A percentile compares a stretch with the other conserved stretches of the same genome.
Conservation (phyloP, 1,140 invertebrate species). For the Cherax destructor region DNA sequence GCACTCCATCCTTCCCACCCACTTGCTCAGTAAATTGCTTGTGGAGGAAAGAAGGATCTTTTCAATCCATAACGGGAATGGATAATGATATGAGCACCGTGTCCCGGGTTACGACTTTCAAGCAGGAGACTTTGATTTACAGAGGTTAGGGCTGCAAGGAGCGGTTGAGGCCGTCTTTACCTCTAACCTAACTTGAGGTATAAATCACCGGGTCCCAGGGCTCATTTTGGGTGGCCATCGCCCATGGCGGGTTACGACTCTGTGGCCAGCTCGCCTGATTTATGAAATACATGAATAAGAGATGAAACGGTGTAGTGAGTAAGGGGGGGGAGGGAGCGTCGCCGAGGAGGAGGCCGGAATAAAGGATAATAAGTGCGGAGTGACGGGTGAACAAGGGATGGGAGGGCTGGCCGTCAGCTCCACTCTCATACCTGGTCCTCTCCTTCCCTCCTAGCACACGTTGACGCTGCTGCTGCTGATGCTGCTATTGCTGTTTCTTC, state of each 20-base stretch:
- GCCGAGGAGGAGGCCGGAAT: constrained; percentile 59
- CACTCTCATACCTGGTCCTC: constrained; percentile 59
- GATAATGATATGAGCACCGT: constrained; percentile 35
- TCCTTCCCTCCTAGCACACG: constrained; percentile 3
- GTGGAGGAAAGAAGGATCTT: not conserved
- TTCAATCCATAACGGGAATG: constrained; percentile 14
- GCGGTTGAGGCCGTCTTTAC: constrained; percentile 9
- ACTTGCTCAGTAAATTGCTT: constrained; percentile 3
- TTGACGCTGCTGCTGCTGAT: constrained; percentile 28
- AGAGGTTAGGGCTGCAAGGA: constrained; percentile 54
- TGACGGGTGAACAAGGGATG: constrained; percentile 65
- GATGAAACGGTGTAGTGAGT: constrained; percentile 69
- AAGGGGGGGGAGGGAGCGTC: constrained; percentile 35
- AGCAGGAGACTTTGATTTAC: constrained; percentile 65
- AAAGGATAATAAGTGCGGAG: constrained; percentile 65
- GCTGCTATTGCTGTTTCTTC: constrained; percentile 14
- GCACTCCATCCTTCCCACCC: not conserved
- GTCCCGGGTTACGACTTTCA: constrained; percentile 62
- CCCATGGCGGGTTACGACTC: constrained; percentile 14
- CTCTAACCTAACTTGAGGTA: constrained; percentile 17
- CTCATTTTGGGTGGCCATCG: constrained; percentile 12
- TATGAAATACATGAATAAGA: constrained; percentile 70
- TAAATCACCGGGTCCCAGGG: constrained; percentile 35
- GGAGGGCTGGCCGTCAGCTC: constrained; percentile 60
- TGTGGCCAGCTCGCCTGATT: constrained; percentile 56